Base-by-base conservation (phyloP, 1,140 invertebrate genomes). In the Myzus persicae region DNA sequence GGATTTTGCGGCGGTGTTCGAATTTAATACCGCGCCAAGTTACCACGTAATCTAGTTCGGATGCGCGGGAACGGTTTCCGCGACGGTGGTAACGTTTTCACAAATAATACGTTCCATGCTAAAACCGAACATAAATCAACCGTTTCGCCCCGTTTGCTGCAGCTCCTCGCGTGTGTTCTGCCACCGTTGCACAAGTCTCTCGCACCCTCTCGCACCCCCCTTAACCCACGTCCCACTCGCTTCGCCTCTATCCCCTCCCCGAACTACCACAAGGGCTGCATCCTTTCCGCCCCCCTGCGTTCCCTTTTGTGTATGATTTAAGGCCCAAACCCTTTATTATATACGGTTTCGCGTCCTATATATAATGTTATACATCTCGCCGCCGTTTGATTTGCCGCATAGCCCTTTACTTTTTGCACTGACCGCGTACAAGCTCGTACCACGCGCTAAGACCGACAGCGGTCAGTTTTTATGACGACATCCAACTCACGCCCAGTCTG, bases 11-110 rank as follows among this genome's bases (percentile, higher is more conserved):
- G 91, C 8, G 38, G 48, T 54, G 91, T 93, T 93, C 26, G 81
- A 84, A 85, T 85, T 85, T 85, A 84, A 93, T 85, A 85, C 36
- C 76, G 46, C 81, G 81, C 91, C 91, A 84, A 93, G 91, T 93
- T 85, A 93, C 91, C 91, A 42, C 81, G 81, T 93, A 93, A 93
- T 93, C 91, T 93, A 93, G 91, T 93, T 93, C 91, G 91, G 91
- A 93, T 85, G 76, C 44, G 38, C 91, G 44, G 44, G 54, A 76
- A 42, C 44, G 81, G 91, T 84, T 84, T 48, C 91, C 46, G 81
- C 67, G 67, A 36, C 42, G 59, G 90, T 48, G 59, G 91, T 84
- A 93, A 85, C 91, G 24, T 93, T 93, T 93, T 93, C 91, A 85
- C 91, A 54, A 93, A 93, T 93, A 93, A 93, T 93, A 93, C 91